Evolutionary conservation across 1,140 invertebrate genomes (phyloP), one percentile per base, ranked within the genome.

Genomic region (Drosophila novamexicana): DNA sequence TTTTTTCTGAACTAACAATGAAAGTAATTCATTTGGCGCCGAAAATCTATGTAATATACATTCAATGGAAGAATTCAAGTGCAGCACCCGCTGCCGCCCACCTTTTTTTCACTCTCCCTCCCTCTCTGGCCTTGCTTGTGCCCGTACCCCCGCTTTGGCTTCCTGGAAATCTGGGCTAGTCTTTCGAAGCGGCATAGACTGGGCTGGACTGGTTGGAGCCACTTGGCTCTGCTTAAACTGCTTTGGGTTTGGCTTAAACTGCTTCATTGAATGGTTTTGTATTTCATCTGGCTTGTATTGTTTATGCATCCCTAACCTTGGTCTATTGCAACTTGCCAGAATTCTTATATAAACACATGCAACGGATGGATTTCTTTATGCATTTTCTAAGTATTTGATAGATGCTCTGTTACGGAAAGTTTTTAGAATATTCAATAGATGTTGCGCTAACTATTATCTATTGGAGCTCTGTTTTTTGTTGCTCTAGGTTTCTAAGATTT

Each of bases 271-370:
- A 10, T n/a, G 66, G 67, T 64, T 44, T 75, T 37, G 37, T 45
- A 36, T 75, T 65, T 40, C 68, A 65, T 34, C 10, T 36, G 42
- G 42, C 50, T 47, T 40, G 4, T 12, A 54, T 81, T 86, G 76
- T 74, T 82, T 82, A 81, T 67, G 52, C 45, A 45, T 56, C 14
- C 59, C 47, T 47, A 76, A 62, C 49, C 45, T 67, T 78, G 66
- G 42, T 37, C 22, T 63, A 62, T 70, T 47, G 44, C 68, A 58
- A 70, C 7, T 37, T 29, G 53, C 18, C 36, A 54, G 10, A 67
- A 62, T 36, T 58, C 53, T 82, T 73, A 67, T 79, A 65, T 79
- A 88, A 85, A 88, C 77, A 86, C 69, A 70, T 75, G 44, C 59
- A 59, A 53, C 53, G 50, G 22, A 80, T 61, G 50, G 14, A 14